Percentiles rank a stretch among this genome's conserved stretches.
phyloP scores from a whole-genome alignment of 2,797 vertebrate species.

The Potorous gilbertii region DNA sequence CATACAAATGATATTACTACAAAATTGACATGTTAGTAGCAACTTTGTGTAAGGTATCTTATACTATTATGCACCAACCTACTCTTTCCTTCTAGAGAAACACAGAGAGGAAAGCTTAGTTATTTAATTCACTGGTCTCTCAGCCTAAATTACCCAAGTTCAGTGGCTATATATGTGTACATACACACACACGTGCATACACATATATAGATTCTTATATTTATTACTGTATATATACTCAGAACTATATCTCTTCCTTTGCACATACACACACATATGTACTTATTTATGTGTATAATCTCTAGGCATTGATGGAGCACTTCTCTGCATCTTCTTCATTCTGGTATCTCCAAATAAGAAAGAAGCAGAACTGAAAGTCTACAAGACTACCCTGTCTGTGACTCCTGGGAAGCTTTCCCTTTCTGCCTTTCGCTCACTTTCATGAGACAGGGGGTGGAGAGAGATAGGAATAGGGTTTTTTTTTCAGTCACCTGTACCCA shows the following conservation, averaged over 20 bases:
- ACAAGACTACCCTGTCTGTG: background rate
- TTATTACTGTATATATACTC: background rate
- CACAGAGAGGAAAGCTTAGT: background rate
- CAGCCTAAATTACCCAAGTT: background rate
- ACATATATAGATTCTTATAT: background rate
- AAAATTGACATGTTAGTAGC: background rate
- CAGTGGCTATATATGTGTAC: background rate
- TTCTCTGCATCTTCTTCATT: background rate
- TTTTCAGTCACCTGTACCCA: background rate
- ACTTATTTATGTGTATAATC: background rate
- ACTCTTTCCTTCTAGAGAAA: background rate
- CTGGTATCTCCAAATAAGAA: background rate
- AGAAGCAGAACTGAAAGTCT: background rate
- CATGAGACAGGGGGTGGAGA: background rate
- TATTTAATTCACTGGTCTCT: background rate
- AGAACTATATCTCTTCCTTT: background rate
- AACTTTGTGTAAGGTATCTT: background rate
- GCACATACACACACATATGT: background rate
- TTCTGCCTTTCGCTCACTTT: background rate
- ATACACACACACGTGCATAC: background rate
- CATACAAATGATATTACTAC: background rate
- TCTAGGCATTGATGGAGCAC: background rate
- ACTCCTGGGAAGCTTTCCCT: background rate
- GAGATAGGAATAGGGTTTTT: background rate
- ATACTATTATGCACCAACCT: background rate